Conservation (phyloP, 1,140 invertebrate genomes). For the Heliconius eleuchia region DNA sequence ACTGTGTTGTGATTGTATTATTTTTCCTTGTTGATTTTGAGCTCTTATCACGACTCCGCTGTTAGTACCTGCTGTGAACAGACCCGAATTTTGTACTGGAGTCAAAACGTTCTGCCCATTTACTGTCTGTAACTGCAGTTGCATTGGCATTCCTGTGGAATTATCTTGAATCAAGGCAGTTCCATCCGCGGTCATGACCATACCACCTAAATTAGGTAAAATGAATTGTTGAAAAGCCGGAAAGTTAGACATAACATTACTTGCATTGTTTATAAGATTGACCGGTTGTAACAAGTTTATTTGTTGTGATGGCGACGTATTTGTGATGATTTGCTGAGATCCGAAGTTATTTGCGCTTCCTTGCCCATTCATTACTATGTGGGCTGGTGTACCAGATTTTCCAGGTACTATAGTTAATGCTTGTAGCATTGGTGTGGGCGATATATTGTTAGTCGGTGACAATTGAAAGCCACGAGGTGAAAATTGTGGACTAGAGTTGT, state of each 20-base stretch:
- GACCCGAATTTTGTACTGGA: slow-evolving; percentile 87
- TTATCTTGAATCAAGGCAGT: slow-evolving; percentile 86
- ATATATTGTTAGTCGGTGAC: slow-evolving; percentile 83
- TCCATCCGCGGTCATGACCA: slow-evolving; percentile 88
- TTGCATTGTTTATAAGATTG: slow-evolving; percentile 87
- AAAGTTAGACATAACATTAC: slow-evolving; percentile 88
- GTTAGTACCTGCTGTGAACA: slow-evolving; percentile 85
- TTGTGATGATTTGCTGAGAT: slow-evolving; percentile 86
- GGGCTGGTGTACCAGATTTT: slow-evolving; percentile 86
- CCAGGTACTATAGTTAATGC: slow-evolving; percentile 89
- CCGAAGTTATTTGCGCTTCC: slow-evolving; percentile 83
- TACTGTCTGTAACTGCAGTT: slow-evolving; percentile 90
- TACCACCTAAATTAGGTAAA: slow-evolving; percentile 88
- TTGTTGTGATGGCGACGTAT: slow-evolving; percentile 87
- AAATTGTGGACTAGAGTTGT: slow-evolving; percentile 83
- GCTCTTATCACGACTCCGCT: slow-evolving; percentile 90
- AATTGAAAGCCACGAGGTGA: slow-evolving; percentile 85
- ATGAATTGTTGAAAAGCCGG: slow-evolving; percentile 91
- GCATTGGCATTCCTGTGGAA: slow-evolving; percentile 85
- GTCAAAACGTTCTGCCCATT: slow-evolving; percentile 89
- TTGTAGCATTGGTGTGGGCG: slow-evolving; percentile 85
- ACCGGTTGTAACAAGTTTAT: slow-evolving; percentile 91
- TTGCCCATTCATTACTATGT: slow-evolving; percentile 88
- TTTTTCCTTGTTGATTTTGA: slow-evolving; percentile 87
- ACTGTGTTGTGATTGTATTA: slow-evolving; percentile 86